Base-by-base conservation (phyloP, 2,113 vertebrate species). In the Trochalopteron elliotii region DNA sequence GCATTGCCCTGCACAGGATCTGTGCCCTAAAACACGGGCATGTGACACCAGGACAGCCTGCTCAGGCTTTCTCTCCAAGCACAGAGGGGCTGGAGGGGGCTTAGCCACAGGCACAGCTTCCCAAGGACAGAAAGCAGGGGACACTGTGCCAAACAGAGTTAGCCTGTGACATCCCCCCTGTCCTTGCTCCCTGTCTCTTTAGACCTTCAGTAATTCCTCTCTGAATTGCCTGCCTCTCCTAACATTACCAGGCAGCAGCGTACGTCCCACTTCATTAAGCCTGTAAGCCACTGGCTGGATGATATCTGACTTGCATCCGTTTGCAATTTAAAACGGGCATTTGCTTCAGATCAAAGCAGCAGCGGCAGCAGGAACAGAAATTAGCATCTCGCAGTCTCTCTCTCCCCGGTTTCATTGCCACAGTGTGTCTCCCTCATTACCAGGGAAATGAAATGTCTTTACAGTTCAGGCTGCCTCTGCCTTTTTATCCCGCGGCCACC, bases 271-370 rank as follows among this genome's bases (percentile, higher is more conserved):
- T 94, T 88, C 96, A 96, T 97, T 97, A 97, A 97, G 93, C 90
- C 94, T 85, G 86, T 97, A 94, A 97, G 95, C 96, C 94, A 87
- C 90, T 72, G 93, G 82, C 94, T 96, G 96, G 95, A 93, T 96
- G 93, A 42, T 95, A 96, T 97, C 97, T 94, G 93, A 93, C 96
- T 97, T 40, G 93, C 93, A 96, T 94, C 95, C 89, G 55, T 80
- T 95, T 95, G 95, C 97, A 96, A 97, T 97, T 97, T 96, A 95
- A 94, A 97, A 91, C 3, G 91, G 95, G 95, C 95, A 96, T 95
- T 97, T 91, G 90, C 95, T 91, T 74, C 96, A 97, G 94, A 97
- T 97, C 97, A 97, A 97, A 97, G 97, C 57, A 0, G 93, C 78
- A 33, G 96, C 5, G n/a, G 95, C 95, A 68, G 93, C 78, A 70